phyloP scores from a whole-genome alignment of 2,113 vertebrate genomes.

The Callipepla californica region DNA sequence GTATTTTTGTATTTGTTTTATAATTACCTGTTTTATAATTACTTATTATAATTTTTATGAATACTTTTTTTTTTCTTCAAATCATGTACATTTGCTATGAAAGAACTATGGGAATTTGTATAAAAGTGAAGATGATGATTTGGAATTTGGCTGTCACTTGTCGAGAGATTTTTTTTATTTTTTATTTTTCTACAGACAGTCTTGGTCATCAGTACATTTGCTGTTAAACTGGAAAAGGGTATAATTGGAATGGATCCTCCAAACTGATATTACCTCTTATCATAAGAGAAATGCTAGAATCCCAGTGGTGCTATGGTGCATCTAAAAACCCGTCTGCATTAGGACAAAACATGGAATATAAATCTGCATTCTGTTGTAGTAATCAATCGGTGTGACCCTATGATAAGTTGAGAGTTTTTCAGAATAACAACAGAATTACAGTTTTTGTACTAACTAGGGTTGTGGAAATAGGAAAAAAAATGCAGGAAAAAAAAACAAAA shows the following conservation, averaged over 20 bases:
- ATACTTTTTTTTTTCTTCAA: neutral
- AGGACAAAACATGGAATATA: neutral
- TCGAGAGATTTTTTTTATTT: neutral
- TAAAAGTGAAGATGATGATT: neutral
- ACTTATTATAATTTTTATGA: neutral
- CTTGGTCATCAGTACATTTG: neutral
- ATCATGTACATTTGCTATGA: neutral
- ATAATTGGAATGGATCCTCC: neutral
- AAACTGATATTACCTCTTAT: neutral
- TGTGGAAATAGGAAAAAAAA: neutral
- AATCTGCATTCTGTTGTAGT: neutral
- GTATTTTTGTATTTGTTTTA: neutral
- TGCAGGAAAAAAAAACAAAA: neutral
- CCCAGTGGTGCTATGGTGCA: neutral
- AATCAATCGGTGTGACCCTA: neutral
- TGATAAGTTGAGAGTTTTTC: neutral
- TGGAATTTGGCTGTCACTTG: neutral
- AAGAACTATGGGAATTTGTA: neutral
- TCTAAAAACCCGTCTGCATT: neutral
- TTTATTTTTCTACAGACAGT: neutral
- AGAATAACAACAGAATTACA: neutral
- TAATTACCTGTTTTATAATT: neutral
- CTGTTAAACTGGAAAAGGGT: neutral
- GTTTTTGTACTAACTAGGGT: neutral
- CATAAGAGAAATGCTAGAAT: neutral